Percentiles rank a stretch among this genome's conserved stretches.
These are phyloP conservation scores for Oreochromis aureus DNA, from an alignment of 2,113 vertebrate species.

Conservation along the genomic window DNA sequence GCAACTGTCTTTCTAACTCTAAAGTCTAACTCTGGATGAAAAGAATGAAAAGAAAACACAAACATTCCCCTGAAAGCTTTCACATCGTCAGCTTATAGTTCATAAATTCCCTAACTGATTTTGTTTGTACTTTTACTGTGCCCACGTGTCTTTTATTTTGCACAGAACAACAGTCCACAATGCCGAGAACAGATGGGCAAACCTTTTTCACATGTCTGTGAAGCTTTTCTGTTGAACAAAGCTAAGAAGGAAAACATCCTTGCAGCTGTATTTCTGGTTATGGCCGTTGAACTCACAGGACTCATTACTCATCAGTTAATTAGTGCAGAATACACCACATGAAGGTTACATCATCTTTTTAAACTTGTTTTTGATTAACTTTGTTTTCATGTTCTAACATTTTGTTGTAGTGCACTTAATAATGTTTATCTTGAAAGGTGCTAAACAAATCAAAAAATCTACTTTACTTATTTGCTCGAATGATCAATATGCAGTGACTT, in stretches of 20 bases:
- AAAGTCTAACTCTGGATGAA: neutral
- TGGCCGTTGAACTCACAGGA: neutral
- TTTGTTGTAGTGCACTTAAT: neutral
- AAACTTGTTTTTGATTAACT: neutral
- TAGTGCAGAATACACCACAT: neutral
- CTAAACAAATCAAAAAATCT: neutral
- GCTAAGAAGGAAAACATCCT: neutral
- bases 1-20: neutral
- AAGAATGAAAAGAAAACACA: neutral
- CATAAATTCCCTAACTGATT: neutral
- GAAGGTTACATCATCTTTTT: neutral
- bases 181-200: neutral
- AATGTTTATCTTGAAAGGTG: neutral
- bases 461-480: neutral
- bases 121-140: neutral
- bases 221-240: neutral
- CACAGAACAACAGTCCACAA: neutral
- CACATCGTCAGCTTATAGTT: neutral
- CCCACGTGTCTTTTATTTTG: neutral
- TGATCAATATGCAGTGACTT: neutral
- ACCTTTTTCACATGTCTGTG: neutral
- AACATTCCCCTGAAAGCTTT: neutral
- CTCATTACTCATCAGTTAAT: neutral
- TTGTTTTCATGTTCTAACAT: neutral
- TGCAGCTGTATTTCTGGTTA: neutral